phyloP scores from a whole-genome alignment of 2,113 vertebrate species.

The Nipponia nippon region DNA sequence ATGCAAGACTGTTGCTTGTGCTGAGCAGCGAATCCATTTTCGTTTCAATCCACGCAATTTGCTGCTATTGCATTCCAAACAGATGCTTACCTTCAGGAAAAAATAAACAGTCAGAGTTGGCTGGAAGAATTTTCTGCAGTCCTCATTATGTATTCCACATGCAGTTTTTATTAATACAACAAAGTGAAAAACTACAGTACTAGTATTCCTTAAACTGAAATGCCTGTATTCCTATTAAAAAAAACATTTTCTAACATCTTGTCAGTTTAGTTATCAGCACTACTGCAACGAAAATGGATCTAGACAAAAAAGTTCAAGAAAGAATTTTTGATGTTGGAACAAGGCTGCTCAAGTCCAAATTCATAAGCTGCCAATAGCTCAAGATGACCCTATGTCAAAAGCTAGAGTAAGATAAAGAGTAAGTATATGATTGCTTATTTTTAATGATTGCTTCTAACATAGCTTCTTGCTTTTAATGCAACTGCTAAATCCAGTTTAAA shows the following conservation, averaged over 20 bases:
- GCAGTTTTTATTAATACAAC: background rate
- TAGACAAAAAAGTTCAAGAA: background rate
- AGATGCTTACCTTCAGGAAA: constrained; percentile 90
- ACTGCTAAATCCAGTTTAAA: background rate
- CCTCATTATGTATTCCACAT: background rate
- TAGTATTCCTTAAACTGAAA: background rate
- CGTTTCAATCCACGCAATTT: constrained; percentile 94
- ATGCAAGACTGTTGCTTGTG: constrained; percentile 96
- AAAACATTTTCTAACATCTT: background rate
- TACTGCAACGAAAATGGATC: background rate
- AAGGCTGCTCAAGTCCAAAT: background rate
- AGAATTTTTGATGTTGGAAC: background rate
- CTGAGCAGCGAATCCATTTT: constrained; percentile 99
- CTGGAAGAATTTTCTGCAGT: background rate
- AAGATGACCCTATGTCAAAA: background rate
- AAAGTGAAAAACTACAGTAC: background rate
- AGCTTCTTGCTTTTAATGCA: background rate
- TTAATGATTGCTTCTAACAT: background rate
- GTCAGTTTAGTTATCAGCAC: background rate
- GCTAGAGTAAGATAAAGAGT: background rate
- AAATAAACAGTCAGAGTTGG: background rate
- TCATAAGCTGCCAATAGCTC: background rate
- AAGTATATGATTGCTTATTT: background rate
- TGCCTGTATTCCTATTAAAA: background rate
- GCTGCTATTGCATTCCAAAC: constrained; percentile 98